A percentile compares a stretch with the other conserved stretches of the same genome.
Conservation (phyloP, 2,888 invertebrate species). For the Timema podura region DNA sequence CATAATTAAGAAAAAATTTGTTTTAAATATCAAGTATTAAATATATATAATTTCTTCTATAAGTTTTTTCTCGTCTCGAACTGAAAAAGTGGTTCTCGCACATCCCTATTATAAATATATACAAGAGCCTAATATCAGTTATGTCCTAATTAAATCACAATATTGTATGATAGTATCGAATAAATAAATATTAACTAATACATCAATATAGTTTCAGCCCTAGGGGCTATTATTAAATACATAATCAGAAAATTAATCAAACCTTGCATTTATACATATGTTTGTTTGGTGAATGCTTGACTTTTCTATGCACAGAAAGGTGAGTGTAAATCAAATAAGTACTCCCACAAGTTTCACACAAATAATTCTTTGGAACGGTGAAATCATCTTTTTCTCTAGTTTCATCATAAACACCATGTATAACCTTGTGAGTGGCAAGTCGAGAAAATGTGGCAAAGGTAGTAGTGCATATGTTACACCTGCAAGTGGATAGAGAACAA, state of each 20-base stretch:
- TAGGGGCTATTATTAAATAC: neutral
- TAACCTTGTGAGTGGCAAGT: conserved; percentile 24
- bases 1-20: too few relatives aligned
- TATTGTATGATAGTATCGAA: too few relatives aligned
- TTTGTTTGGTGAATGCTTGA: conserved; percentile 19
- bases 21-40: too few relatives aligned
- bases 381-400: conserved; percentile 40
- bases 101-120: too few relatives aligned
- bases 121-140: too few relatives aligned
- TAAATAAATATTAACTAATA: too few relatives aligned
- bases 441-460: conserved; percentile 22
- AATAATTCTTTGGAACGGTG: conserved; percentile 51
- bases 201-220: too few relatives aligned
- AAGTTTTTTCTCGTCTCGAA: too few relatives aligned
- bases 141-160: too few relatives aligned
- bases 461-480: conserved; percentile 22
- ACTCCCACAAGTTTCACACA: conserved; percentile 52
- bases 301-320: conserved; percentile 34
- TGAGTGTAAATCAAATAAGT: conserved; percentile 54
- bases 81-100: too few relatives aligned
- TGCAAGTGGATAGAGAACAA: neutral
- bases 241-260: neutral
- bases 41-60: too few relatives aligned
- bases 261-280: conserved; percentile 23
- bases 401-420: conserved; percentile 19